phyloP scores from a whole-genome alignment of 2,888 invertebrate species.

The Sminthurides aquaticus region DNA sequence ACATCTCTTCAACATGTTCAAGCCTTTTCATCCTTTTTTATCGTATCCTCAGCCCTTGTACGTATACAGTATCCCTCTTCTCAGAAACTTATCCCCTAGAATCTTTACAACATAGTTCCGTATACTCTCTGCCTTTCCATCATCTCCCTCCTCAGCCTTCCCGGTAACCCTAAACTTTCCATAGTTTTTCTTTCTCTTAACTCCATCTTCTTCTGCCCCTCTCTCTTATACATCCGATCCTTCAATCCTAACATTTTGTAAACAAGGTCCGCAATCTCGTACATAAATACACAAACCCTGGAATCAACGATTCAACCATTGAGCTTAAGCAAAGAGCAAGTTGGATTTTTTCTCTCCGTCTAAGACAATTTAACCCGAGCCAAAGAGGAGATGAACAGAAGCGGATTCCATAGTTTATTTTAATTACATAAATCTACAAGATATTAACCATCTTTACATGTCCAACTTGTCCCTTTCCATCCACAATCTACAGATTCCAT shows the following conservation, averaged over 20 bases:
- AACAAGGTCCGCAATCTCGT: not conserved
- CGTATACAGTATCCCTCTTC: not conserved
- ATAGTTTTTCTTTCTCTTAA: too few relatives aligned
- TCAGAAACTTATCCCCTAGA: too few relatives aligned
- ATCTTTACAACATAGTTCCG: too few relatives aligned
- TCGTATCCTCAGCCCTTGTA: not conserved
- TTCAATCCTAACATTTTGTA: not conserved
- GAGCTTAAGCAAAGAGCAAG: too few relatives aligned
- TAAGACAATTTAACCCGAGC: too few relatives aligned
- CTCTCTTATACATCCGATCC: not conserved
- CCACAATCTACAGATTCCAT: too few relatives aligned
- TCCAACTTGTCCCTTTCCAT: not conserved
- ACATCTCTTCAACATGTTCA: not conserved
- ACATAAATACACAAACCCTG: not conserved
- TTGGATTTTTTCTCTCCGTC: too few relatives aligned
- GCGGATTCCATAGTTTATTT: not conserved
- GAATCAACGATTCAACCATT: too few relatives aligned
- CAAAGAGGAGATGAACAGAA: too few relatives aligned
- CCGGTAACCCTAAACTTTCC: too few relatives aligned
- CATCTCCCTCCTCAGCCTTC: not conserved
- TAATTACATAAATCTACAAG: not conserved
- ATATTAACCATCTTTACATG: not conserved
- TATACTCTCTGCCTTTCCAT: not conserved
- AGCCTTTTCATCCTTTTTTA: not conserved
- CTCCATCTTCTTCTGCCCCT: too few relatives aligned